Base-by-base conservation (phyloP, 2,113 vertebrate genomes). In the Hippolais icterina region DNA sequence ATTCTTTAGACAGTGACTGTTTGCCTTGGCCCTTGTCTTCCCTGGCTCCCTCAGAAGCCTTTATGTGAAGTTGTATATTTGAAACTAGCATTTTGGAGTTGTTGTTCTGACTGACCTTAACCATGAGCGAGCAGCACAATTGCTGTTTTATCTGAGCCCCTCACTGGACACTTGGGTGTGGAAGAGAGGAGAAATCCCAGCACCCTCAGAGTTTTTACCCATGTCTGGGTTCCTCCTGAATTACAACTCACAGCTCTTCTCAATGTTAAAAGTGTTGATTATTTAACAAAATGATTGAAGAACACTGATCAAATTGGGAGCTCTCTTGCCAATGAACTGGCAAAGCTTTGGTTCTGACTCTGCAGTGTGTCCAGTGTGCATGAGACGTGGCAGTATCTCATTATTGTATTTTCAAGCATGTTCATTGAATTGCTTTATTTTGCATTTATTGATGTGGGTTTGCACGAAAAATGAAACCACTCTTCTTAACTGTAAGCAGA, bases 401-500 rank as follows among this genome's bases (percentile, higher is more conserved):
- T 39, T 21, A 5, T 35, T 64, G 33, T 59, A 7, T 66, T 95
- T 88, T 46, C 57, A 78, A 50, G 31, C 47, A 70, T 0, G 4
- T 82, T 91, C 47, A 42, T 39, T 47, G 31, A 54, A 11, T 59
- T 83, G 28, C 54, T 90, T 63, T 68, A 7, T 66, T 91, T 83
- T 64, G 29, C 49, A 12, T 65, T 89, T 86, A 61, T 24, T 65
- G 47, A 8, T 72, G 21, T 56, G 47, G 49, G 27, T 57, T 33
- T 66, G 22, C 49, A 31, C 0, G 0, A 83, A 75, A 66, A 79
- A 57, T 63, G 37, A 84, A 95, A 28, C 42, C 31, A 52, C 25
- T 5, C 22, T 93, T 88, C 64, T 70, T 70, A 86, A 86, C 47
- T 80, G 54, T 79, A 91, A 93, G 81, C 69, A 53, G 69, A 63